These are phyloP conservation scores for Pachycephus smyrnensis DNA, from an alignment of 2,888 invertebrate genomes.

Conservation along the genomic window DNA sequence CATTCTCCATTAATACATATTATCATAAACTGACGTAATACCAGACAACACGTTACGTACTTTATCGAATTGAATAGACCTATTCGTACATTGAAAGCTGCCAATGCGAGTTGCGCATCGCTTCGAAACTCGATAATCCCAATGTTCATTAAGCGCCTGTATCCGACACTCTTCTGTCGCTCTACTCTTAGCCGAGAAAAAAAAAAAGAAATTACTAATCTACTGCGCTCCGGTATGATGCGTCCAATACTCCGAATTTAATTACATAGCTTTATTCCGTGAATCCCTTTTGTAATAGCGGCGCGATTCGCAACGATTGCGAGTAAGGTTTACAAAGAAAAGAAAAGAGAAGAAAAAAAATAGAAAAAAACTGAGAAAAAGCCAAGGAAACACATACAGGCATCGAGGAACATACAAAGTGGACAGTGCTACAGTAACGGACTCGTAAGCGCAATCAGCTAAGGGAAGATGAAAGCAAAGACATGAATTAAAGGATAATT, in stretches of 20 bases:
- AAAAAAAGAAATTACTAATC: constrained; percentile 35
- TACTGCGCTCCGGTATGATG: constrained; percentile 58
- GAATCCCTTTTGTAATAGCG: constrained; percentile 39
- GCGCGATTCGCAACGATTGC: neutral
- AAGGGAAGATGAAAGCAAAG: neutral
- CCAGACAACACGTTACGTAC: neutral
- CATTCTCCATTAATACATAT: neutral
- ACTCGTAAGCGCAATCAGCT: neutral
- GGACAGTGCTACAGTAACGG: neutral
- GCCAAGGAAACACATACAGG: constrained; percentile 27
- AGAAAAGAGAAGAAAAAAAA: constrained; percentile 9
- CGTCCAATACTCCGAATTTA: constrained; percentile 62
- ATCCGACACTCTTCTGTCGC: constrained; percentile 52
- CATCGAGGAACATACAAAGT: neutral
- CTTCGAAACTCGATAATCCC: neutral
- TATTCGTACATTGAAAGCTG: neutral
- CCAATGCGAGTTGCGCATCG: neutral
- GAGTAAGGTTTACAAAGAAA: neutral
- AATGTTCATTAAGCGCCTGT: constrained; percentile 28
- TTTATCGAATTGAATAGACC: neutral
- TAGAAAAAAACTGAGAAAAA: constrained; percentile 24
- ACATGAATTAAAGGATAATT: neutral
- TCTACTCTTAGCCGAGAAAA: constrained; percentile 48
- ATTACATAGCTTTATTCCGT: constrained; percentile 48
- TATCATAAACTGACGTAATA: neutral